Base-by-base conservation (phyloP, 2,888 invertebrate genomes). In the Celastrina argiolus region DNA sequence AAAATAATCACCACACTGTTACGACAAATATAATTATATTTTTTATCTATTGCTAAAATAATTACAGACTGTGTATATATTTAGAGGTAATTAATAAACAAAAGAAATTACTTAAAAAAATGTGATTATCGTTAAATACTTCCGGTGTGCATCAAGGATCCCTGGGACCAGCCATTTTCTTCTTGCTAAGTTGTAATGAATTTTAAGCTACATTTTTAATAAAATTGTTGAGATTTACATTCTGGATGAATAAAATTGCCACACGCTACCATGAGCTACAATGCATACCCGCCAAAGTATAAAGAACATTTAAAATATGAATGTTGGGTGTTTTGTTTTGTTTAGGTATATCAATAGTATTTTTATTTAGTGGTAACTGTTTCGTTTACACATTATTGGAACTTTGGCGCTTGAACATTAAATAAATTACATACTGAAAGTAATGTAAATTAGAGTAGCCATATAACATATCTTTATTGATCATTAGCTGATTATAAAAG, bases 401-500 rank as follows among this genome's bases (percentile, higher is more conserved):
- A 36, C 36, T 36, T 12, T 22, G 51, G 12, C 16, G 51, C 22
- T 22, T 51, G 12, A 22, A 51, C 14, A 51, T 51, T 22, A 22
- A 51, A 51, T 18, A 51, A 51, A 51, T 51, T 4, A 1, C 12
- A 26, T 51, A 51, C 12, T 51, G 10, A 45, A 31, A 31, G 6
- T 3, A 31, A 31, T 31, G 12, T 51, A 51, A 51, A 51, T 22
- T 51, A 22, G 22, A 51, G 22, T 51, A 51, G 22, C 51, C 12
- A 51, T 26, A 51, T 51, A 12, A 51, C 51, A 22, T 51, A 12
- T 26, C 22, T 51, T 51, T 51, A 51, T 51, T 51, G 51, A 22
- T 51, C 51, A 51, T 51, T 51, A 51, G 22, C 51, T 51, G 51
- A 51, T 51, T 51, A 51, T 51, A 51, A 51, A 51, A 51, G 22